phyloP scores from a whole-genome alignment of 1,140 invertebrate genomes.

The Drosophila bocki region DNA sequence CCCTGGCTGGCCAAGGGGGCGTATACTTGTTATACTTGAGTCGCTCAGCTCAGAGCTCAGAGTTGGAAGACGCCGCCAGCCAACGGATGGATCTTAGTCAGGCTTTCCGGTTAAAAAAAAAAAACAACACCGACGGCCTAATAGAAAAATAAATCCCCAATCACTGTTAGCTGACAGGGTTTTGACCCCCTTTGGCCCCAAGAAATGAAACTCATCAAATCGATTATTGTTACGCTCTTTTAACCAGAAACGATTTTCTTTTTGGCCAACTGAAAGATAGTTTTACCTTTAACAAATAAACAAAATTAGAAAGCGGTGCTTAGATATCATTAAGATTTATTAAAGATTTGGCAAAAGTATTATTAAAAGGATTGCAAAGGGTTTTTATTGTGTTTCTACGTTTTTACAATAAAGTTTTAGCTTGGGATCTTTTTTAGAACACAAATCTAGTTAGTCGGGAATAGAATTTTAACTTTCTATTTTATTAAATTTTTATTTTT shows the following conservation, averaged over 20 bases:
- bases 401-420: no score
- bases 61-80: constrained; percentile 1
- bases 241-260: constrained; percentile 1
- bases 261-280: background rate
- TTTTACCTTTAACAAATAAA: constrained; percentile 33
- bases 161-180: constrained; percentile 4
- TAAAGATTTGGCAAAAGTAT: background rate
- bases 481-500: background rate
- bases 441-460: background rate
- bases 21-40: constrained; percentile 12
- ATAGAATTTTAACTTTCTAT: background rate
- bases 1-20: constrained; percentile 24
- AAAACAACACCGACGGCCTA: background rate
- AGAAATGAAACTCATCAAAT: constrained; percentile 13
- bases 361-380: background rate
- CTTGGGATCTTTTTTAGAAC: background rate
- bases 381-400: background rate
- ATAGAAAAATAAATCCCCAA: background rate
- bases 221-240: background rate
- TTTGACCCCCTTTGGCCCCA: background rate
- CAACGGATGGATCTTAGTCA: background rate
- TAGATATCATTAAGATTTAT: background rate
- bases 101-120: background rate
- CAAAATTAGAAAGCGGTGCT: background rate
- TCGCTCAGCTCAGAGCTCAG: background rate